Conservation (phyloP, 1,140 invertebrate genomes). For the Drosophila repleta region DNA sequence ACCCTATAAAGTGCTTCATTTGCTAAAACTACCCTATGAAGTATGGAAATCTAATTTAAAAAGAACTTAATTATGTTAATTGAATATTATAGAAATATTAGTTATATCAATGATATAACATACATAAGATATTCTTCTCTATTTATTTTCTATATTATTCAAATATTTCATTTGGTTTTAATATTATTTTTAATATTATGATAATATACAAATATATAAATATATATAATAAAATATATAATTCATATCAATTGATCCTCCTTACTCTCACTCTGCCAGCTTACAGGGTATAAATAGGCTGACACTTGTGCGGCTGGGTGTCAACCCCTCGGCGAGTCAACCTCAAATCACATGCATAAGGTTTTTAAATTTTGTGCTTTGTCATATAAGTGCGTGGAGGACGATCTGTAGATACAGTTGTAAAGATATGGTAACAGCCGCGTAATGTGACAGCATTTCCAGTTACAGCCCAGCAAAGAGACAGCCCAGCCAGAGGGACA, state of each 20-base stretch:
- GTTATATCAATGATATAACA: too few relatives aligned
- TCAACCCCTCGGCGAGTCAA: constrained; percentile 28
- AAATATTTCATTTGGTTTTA: too few relatives aligned
- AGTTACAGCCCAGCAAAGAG: constrained; percentile 4
- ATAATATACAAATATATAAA: too few relatives aligned
- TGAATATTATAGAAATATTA: too few relatives aligned
- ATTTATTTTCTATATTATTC: too few relatives aligned
- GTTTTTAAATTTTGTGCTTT: constrained; percentile 81
- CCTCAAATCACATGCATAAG: constrained; percentile 80
- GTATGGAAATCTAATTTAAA: too few relatives aligned
- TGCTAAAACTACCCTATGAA: too few relatives aligned
- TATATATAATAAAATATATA: too few relatives aligned
- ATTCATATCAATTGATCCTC: too few relatives aligned
- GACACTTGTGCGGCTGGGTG: constrained; percentile 59
- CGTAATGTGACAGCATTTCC: constrained; percentile 74
- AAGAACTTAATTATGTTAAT: too few relatives aligned
- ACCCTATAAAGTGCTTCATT: neutral
- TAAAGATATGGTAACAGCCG: constrained; percentile 81
- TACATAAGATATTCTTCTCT: too few relatives aligned
- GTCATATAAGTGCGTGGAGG: constrained; percentile 76
- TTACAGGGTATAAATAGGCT: constrained; percentile 36
- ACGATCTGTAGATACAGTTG: constrained; percentile 80
- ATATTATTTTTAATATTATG: too few relatives aligned
- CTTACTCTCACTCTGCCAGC: neutral
- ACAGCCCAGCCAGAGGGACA: neutral